Base-by-base conservation (phyloP, 53 echinoderm and acorn worm genomes). In the Mesocentrotus franciscanus region DNA sequence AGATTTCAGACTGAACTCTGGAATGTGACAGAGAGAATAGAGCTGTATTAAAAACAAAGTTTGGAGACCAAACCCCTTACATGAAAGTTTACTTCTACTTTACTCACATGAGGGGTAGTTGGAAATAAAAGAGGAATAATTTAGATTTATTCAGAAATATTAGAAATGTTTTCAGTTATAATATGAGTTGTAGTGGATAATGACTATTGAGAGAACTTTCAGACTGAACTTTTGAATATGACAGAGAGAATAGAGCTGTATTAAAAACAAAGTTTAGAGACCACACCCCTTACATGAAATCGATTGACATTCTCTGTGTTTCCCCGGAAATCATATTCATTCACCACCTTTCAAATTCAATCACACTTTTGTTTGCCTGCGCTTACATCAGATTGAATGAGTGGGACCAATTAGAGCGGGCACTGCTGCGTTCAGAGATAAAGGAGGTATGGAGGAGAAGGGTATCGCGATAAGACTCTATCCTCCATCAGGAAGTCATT, bases 361-460 rank as follows among this genome's bases (percentile, higher is more conserved):
- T 93, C 93, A 93, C 34, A 81, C 93, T 93, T 78, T 93, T 93
- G 93, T 93, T 81, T 60, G 93, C 56, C 27, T 18, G 78, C 60
- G 76, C 93, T 30, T 81, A 93, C 93, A 93, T 93, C 61, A 76
- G 93, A 78, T 93, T 58, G 78, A 79, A 61, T 93, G 81, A 76
- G 81, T 93, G 93, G 93, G 93, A 81, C 93, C 78, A 93, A 93
- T 93, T 93, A 93, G 29, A 79, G 59, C 79, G 60, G 78, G 93
- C 81, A 66, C 81, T 93, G 79, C 93, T 93, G 93, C 93, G 78
- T 35, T 78, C 93, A 59, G 93, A 93, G 93, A 93, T 93, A 93
- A 93, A 93, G 79, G 39, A 66, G 22, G 58, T 93, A 29, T 57
- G 58, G 34, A 33, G 78, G 60, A 60, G 93, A 81, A 66, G 81